Conservation (phyloP, 2,888 invertebrate species). For the Eupithecia exiguata region DNA sequence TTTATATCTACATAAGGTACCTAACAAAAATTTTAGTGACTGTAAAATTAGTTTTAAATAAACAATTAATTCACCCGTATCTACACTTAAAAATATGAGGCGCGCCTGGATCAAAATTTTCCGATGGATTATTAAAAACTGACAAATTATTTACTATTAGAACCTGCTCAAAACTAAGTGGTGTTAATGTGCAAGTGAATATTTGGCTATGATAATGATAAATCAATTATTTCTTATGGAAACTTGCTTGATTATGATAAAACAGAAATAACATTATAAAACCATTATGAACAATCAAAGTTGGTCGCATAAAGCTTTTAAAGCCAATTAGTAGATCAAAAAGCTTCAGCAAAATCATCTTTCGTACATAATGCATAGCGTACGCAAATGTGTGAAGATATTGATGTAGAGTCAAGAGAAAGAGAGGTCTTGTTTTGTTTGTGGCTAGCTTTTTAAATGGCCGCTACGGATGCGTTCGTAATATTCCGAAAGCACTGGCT, state of each 20-base stretch:
- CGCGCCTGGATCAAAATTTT: no score
- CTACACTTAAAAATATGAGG: no score
- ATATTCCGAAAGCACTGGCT: slow-evolving; percentile 45
- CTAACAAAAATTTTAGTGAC: no score
- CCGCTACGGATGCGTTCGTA: slow-evolving; percentile 48
- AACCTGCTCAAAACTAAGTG: background rate
- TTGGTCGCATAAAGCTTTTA: slow-evolving; percentile 1
- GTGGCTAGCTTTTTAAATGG: slow-evolving; percentile 32
- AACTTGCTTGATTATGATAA: background rate
- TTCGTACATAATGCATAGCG: slow-evolving; percentile 24
- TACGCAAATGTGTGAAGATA: slow-evolving; percentile 27
- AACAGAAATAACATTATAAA: background rate
- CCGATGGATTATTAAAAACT: background rate
- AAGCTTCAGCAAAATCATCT: slow-evolving; percentile 23
- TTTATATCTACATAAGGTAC: no score
- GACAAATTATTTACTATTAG: background rate
- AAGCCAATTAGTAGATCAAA: slow-evolving; percentile 11
- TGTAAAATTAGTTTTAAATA: no score
- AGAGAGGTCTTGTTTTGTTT: slow-evolving; percentile 34
- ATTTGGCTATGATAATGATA: background rate
- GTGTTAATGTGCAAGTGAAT: background rate
- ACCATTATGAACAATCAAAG: slow-evolving; percentile 4
- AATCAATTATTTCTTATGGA: background rate
- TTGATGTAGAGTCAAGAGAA: slow-evolving; percentile 17
- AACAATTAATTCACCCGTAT: no score